Percentiles rank a stretch among this genome's conserved stretches.
These are phyloP conservation scores for Leptonema lineaticorne DNA, from an alignment of 1,140 invertebrate genomes.

Conservation along the genomic window DNA sequence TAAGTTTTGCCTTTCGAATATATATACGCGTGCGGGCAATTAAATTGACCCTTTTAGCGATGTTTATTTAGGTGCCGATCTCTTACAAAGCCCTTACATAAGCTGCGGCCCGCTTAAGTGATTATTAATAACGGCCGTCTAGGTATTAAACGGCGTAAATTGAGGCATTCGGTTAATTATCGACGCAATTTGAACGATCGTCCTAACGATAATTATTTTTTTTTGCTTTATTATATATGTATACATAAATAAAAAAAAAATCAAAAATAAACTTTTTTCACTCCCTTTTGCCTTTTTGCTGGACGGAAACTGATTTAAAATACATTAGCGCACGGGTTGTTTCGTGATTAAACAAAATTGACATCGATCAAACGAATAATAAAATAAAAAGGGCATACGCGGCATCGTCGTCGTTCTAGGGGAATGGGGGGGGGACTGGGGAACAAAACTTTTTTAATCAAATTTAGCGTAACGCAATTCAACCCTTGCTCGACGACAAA, in stretches of 20 bases:
- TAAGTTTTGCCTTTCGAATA: too few relatives aligned
- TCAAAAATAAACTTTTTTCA: too few relatives aligned
- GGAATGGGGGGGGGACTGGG: too few relatives aligned
- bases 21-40: background rate
- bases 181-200: too few relatives aligned
- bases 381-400: background rate
- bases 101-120: background rate
- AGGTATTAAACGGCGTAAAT: too few relatives aligned
- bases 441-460: conserved; percentile 2
- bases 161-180: too few relatives aligned
- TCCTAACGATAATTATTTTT: too few relatives aligned
- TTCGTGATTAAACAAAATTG: conserved; percentile 8
- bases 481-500: background rate
- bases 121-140: background rate
- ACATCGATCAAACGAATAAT: background rate
- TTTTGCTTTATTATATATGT: too few relatives aligned
- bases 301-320: conserved; percentile 19
- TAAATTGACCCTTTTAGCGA: background rate
- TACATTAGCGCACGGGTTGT: conserved; percentile 7
- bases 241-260: too few relatives aligned
- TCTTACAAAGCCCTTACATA: background rate
- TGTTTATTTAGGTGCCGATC: conserved; percentile 11
- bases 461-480: background rate
- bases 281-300: too few relatives aligned
- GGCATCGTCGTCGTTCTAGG: background rate